Conservation (phyloP, 2,888 invertebrate species). For the Acronicta alni region DNA sequence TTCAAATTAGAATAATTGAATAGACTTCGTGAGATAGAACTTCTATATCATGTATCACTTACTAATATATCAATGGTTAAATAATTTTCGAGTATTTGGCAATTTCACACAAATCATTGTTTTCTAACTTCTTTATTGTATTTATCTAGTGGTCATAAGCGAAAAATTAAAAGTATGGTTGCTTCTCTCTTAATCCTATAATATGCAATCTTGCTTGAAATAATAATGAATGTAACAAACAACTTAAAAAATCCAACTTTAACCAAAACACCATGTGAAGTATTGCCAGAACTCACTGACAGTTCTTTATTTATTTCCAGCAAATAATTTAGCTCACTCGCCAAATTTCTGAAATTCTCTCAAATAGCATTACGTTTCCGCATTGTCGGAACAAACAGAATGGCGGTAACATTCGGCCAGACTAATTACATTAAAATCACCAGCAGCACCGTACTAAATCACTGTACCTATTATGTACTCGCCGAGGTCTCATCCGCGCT, state of each 20-base stretch:
- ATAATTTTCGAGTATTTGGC: too few species aligned
- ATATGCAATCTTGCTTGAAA: too few species aligned
- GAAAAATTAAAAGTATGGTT: too few species aligned
- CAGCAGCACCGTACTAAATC: slow-evolving; percentile 84
- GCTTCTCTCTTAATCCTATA: too few species aligned
- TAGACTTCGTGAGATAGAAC: too few species aligned
- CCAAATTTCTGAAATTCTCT: slow-evolving; percentile 58
- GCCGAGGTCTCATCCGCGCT: slow-evolving; percentile 79
- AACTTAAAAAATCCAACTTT: slow-evolving; percentile 8
- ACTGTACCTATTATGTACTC: slow-evolving; percentile 84
- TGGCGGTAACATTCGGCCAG: slow-evolving; percentile 75
- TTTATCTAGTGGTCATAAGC: too few species aligned
- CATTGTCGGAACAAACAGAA: slow-evolving; percentile 72
- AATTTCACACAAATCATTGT: too few species aligned
- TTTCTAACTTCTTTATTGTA: too few species aligned
- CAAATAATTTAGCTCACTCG: slow-evolving; percentile 57
- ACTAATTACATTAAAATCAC: slow-evolving; percentile 86
- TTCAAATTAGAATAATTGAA: too few species aligned
- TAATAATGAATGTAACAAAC: too few species aligned
- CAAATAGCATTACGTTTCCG: slow-evolving; percentile 60
- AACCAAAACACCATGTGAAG: slow-evolving; percentile 36
- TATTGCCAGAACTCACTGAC: slow-evolving; percentile 42
- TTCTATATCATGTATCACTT: too few species aligned
- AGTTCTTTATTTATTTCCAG: slow-evolving; percentile 55
- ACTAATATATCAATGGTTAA: too few species aligned